Conservation (phyloP, 2,797 vertebrate species). For the Leucoraja ocellata region DNA sequence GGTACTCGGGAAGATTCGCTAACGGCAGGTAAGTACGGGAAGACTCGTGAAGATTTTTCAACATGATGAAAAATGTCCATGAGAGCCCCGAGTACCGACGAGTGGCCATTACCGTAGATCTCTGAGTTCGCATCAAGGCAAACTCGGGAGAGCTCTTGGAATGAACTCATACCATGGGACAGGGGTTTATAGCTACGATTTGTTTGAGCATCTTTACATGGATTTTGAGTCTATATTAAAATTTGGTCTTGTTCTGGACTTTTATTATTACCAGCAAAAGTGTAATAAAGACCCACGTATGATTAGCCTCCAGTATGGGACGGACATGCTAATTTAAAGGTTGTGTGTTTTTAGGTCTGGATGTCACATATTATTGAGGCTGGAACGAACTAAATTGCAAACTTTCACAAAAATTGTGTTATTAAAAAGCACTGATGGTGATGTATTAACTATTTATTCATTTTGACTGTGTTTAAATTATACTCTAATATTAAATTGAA, state of each 20-base stretch:
- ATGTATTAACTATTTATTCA: not conserved
- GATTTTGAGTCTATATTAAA: no score
- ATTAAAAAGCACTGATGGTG: not conserved
- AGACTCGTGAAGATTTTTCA: no score
- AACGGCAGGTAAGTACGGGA: no score
- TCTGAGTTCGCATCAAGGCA: no score
- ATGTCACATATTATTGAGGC: not conserved
- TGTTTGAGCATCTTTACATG: not conserved
- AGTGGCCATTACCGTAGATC: no score
- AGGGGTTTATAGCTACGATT: not conserved
- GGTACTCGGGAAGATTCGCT: no score
- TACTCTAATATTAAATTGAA: not conserved
- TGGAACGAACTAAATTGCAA: not conserved
- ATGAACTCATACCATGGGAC: no score
- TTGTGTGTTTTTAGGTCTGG: not conserved
- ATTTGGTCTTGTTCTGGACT: not conserved
- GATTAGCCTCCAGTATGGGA: not conserved
- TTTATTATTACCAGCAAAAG: not conserved
- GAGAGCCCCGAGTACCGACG: no score
- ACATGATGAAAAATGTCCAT: no score
- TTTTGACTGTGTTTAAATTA: not conserved
- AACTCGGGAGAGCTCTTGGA: no score
- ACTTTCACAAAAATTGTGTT: not conserved
- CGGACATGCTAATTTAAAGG: no score
- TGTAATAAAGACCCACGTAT: not conserved